A percentile compares a stretch with the other conserved stretches of the same genome.
These are phyloP conservation scores for Sigmodon hispidus DNA, from an alignment of 2,113 vertebrate species.

Conservation along the genomic window DNA sequence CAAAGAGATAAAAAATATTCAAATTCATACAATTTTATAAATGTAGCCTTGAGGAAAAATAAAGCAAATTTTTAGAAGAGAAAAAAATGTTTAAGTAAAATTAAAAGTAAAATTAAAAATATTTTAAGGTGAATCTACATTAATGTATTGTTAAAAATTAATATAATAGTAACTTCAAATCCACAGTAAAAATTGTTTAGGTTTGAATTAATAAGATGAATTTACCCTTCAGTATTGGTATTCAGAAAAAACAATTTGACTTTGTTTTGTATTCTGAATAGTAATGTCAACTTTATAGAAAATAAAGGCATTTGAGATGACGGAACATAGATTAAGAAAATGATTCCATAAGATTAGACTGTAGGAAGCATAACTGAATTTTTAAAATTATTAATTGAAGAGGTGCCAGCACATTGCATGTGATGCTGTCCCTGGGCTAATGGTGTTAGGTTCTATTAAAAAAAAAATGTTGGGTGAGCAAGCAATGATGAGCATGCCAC, in stretches of 20 bases:
- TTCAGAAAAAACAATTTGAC: background rate
- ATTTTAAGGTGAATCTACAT: background rate
- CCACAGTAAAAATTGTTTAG: background rate
- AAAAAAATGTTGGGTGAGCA: background rate
- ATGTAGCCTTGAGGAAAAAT: background rate
- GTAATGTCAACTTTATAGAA: background rate
- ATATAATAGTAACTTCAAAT: background rate
- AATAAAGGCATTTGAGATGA: background rate
- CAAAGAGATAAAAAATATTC: background rate
- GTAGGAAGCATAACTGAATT: background rate
- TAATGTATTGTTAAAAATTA: background rate
- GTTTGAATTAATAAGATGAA: background rate
- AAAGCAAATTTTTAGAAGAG: background rate
- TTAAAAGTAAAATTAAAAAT: background rate
- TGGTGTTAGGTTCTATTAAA: background rate
- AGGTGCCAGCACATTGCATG: accelerated
- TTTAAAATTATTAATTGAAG: background rate
- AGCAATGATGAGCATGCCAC: background rate
- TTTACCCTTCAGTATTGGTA: accelerated
- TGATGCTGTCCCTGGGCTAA: no score
- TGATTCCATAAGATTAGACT: background rate
- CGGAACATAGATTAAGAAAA: background rate
- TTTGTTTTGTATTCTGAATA: background rate
- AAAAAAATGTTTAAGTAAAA: background rate
- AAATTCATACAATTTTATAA: background rate